Percentiles rank a stretch among this genome's conserved stretches.
Conservation (phyloP, 2,888 invertebrate species). For the Troglohyphantes excavatus region DNA sequence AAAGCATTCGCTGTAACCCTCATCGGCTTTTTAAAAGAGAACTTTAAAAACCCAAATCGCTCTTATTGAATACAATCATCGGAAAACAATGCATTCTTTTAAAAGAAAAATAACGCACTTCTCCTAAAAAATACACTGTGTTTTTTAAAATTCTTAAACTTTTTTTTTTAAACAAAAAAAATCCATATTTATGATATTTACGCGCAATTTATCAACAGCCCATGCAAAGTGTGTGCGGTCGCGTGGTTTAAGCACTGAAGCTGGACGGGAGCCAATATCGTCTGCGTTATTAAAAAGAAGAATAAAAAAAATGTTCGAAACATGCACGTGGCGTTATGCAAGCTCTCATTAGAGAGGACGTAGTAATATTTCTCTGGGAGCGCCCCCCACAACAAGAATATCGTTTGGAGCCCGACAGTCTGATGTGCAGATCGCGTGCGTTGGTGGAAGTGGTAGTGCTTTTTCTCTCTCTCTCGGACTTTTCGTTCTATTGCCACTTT, state of each 20-base stretch:
- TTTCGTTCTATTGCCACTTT: conserved; percentile 5
- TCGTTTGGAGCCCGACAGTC: conserved; percentile 50
- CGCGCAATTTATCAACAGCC: conserved; percentile 66
- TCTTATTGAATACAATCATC: conserved; percentile 44
- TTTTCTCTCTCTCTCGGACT: conserved; percentile 1
- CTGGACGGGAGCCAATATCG: conserved; percentile 72
- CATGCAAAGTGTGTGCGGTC: conserved; percentile 38
- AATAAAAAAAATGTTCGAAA: conserved; percentile 28
- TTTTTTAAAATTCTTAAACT: background rate
- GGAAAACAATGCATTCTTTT: conserved; percentile 35
- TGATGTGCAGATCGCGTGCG: conserved; percentile 61
- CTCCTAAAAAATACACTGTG: background rate
- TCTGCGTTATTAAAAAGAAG: conserved; percentile 48
- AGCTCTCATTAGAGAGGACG: conserved; percentile 54
- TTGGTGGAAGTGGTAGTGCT: conserved; percentile 1
- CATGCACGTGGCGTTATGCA: conserved; percentile 62
- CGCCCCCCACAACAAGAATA: conserved; percentile 18
- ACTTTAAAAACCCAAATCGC: conserved; percentile 30
- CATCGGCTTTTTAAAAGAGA: conserved; percentile 2
- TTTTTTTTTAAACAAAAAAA: conserved; percentile 20
- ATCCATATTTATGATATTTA: conserved; percentile 64
- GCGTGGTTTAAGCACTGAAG: conserved; percentile 33
- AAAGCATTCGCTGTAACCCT: too few species aligned
- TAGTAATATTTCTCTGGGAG: conserved; percentile 54
- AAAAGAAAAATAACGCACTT: background rate